Evolutionary conservation across 2,888 invertebrate genomes (phyloP).

Genomic region (Herminia tarsipennalis): DNA sequence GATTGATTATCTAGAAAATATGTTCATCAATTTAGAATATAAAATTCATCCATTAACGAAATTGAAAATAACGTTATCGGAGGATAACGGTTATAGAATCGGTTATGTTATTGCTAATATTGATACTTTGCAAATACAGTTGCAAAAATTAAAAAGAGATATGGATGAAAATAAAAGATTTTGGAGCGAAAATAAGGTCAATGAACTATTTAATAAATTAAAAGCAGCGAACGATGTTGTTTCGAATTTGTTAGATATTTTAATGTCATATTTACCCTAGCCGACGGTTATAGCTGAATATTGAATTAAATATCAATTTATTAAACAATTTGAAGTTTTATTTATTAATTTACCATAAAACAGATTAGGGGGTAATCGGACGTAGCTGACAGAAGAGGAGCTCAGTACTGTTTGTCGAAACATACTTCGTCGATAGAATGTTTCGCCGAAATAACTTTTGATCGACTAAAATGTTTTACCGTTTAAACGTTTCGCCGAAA

Average conservation of each 20-base stretch:
- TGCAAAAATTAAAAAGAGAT: neutral
- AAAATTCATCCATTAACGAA: neutral
- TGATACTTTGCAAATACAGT: neutral
- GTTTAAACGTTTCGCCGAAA: no score
- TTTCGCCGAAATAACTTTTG: no score
- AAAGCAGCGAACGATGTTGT: neutral
- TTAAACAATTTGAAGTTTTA: no score
- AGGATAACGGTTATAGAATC: neutral
- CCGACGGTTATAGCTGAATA: no score
- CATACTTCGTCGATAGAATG: no score
- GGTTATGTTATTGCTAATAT: slow-evolving; percentile 7
- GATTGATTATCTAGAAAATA: neutral
- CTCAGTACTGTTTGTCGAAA: no score
- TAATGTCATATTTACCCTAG: neutral
- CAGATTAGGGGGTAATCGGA: no score
- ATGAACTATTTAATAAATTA: neutral
- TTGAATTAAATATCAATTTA: no score
- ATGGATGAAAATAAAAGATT: neutral
- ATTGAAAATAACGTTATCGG: neutral
- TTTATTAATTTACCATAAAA: no score
- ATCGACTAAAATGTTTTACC: no score
- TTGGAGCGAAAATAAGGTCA: neutral
- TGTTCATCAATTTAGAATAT: neutral
- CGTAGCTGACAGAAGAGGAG: no score
- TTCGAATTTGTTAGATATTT: neutral